These are phyloP conservation scores for Vesta saturnalis DNA, from an alignment of 2,888 invertebrate species.

Conservation along the genomic window DNA sequence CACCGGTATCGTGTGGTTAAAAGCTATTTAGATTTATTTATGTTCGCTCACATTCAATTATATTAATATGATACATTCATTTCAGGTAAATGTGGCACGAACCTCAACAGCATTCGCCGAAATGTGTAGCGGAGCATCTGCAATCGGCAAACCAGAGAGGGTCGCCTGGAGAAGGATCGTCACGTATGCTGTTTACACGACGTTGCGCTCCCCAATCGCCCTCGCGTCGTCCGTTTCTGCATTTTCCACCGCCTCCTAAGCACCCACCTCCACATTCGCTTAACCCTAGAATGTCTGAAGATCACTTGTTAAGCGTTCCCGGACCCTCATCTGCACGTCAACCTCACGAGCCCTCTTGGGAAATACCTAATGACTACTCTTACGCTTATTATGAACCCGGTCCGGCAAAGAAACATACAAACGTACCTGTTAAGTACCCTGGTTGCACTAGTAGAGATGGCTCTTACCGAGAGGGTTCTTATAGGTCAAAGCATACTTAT, in stretches of 20 bases:
- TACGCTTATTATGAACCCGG: conserved; percentile 85
- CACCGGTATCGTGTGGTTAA: neutral
- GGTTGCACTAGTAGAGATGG: conserved; percentile 56
- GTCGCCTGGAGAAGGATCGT: conserved; percentile 31
- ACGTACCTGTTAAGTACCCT: conserved; percentile 67
- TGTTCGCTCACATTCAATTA: neutral
- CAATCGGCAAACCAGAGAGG: conserved; percentile 36
- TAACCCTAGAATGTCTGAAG: conserved; percentile 55
- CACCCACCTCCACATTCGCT: conserved; percentile 69
- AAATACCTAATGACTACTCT: conserved; percentile 72
- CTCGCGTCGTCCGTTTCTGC: conserved; percentile 66
- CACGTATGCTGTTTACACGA: conserved; percentile 26
- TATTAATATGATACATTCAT: conserved; percentile 23
- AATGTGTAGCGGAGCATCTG: conserved; percentile 54
- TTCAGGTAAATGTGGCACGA: conserved; percentile 59
- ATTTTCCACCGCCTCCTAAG: conserved; percentile 79
- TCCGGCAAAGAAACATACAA: conserved; percentile 69
- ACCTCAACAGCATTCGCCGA: conserved; percentile 51
- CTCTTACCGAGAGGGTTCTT: conserved; percentile 57
- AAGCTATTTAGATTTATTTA: neutral
- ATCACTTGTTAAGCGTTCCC: conserved; percentile 54
- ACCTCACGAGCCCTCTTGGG: conserved; percentile 47
- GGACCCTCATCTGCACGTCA: conserved; percentile 52
- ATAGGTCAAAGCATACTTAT: conserved; percentile 57
- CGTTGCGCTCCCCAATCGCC: conserved; percentile 37